phyloP scores from a whole-genome alignment of 2,113 vertebrate species.

The Cromileptes altivelis region DNA sequence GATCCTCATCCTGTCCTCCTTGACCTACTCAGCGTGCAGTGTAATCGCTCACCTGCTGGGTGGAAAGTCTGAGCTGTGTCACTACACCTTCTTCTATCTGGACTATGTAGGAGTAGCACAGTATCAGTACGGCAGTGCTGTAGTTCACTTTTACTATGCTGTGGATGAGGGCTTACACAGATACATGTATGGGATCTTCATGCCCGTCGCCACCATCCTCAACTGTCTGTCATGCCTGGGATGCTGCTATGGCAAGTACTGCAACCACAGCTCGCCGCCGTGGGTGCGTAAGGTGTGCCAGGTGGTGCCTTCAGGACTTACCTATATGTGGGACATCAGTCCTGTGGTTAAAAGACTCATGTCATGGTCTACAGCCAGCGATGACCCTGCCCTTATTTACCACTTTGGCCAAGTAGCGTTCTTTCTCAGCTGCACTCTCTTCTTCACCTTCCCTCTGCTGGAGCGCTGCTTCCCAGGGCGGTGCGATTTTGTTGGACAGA shows the following conservation, averaged over 20 bases:
- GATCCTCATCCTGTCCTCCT: constrained; percentile 86
- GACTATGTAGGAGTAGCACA: constrained; percentile 93
- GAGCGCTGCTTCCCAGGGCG: constrained; percentile 90
- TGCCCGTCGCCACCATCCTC: constrained; percentile 84
- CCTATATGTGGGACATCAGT: constrained; percentile 91
- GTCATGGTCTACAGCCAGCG: constrained; percentile 25
- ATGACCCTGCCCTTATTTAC: constrained; percentile 65
- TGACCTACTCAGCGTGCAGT: constrained; percentile 89
- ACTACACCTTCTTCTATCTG: constrained; percentile 92
- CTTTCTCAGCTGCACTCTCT: constrained; percentile 89
- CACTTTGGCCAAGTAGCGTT: constrained; percentile 86
- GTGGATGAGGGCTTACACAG: constrained; percentile 86
- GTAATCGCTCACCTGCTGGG: constrained; percentile 90
- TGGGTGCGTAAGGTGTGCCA: constrained; percentile 87
- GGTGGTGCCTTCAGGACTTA: constrained; percentile 88
- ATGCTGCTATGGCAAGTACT: constrained; percentile 92
- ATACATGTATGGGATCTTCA: constrained; percentile 81
- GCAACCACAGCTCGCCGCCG: constrained; percentile 72
- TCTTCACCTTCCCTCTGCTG: constrained; percentile 89
- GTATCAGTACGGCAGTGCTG: constrained; percentile 93
- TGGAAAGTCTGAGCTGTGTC: constrained; percentile 90
- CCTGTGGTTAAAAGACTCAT: constrained; percentile 87
- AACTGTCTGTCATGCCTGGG: constrained; percentile 91
- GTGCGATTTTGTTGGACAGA: constrained; percentile 91
- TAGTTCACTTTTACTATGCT: constrained; percentile 90